Percentiles rank a stretch among this genome's conserved stretches.
Evolutionary conservation across 2,888 invertebrate genomes (phyloP).

Genomic region (Drosophila robusta): DNA sequence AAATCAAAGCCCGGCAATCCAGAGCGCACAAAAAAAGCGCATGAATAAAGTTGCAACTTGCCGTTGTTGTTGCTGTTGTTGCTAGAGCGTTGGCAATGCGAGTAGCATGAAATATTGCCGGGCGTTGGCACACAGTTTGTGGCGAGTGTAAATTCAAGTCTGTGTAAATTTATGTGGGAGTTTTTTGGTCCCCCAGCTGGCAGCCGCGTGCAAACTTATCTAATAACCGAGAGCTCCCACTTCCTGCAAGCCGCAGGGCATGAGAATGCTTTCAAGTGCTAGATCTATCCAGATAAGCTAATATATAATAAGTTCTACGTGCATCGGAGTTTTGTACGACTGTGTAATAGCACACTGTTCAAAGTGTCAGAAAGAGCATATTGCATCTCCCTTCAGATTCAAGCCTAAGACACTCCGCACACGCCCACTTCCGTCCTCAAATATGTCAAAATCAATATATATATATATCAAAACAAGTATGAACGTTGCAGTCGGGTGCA

Average conservation of each 20-base stretch:
- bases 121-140: slow-evolving; percentile 36
- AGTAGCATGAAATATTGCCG: slow-evolving; percentile 63
- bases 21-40: slow-evolving; percentile 31
- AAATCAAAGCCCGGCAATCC: slow-evolving; percentile 27
- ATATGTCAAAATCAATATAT: too few species aligned
- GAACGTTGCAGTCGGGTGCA: too few species aligned
- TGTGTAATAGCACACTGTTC: neutral
- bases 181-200: slow-evolving; percentile 18
- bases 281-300: slow-evolving; percentile 40
- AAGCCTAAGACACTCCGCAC: too few species aligned
- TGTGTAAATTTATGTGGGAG: slow-evolving; percentile 75
- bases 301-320: slow-evolving; percentile 12
- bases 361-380: neutral
- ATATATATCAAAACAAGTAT: too few species aligned
- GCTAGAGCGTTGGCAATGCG: slow-evolving; percentile 3
- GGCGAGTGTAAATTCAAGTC: slow-evolving; percentile 50
- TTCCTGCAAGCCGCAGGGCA: slow-evolving; percentile 53
- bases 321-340: slow-evolving; percentile 13
- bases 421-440: too few species aligned
- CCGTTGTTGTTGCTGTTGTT: slow-evolving; percentile 12
- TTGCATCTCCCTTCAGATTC: neutral
- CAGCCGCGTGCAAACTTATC: slow-evolving; percentile 53
- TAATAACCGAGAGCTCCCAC: slow-evolving; percentile 52
- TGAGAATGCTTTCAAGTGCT: slow-evolving; percentile 26
- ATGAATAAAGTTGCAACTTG: slow-evolving; percentile 42